Percentiles rank a stretch among this genome's conserved stretches.
Conservation (phyloP, 2,797 vertebrate genomes). For the Scolopax rusticola region DNA sequence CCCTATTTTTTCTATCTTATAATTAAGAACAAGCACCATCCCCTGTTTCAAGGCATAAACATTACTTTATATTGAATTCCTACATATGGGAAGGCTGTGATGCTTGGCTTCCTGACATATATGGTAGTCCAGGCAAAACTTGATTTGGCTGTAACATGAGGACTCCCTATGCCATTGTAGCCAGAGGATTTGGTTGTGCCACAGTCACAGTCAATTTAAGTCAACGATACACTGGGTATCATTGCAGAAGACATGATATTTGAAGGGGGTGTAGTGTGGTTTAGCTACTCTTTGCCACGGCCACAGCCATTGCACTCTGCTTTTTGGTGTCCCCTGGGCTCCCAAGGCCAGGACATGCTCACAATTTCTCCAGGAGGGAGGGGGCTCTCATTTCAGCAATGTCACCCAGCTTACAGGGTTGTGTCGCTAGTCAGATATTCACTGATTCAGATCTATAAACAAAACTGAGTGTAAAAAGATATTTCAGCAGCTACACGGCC, state of each 20-base stretch:
- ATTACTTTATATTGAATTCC: neutral
- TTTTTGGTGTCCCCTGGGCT: neutral
- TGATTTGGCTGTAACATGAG: neutral
- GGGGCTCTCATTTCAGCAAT: neutral
- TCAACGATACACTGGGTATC: accelerated
- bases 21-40: neutral
- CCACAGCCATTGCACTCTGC: accelerated
- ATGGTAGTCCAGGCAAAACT: neutral
- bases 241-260: neutral
- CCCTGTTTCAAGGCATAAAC: neutral
- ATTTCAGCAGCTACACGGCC: neutral
- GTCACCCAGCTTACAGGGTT: neutral
- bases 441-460: constrained; percentile 52
- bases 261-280: accelerated
- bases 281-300: neutral
- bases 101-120: neutral
- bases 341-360: accelerated
- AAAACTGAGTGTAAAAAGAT: neutral
- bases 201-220: neutral
- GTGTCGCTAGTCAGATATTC: neutral
- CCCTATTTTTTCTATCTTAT: neutral
- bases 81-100: neutral
- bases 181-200: neutral
- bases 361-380: neutral
- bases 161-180: neutral